Evolutionary conservation across 2,797 vertebrate genomes (phyloP).

Genomic region (Delichon dasypus): DNA sequence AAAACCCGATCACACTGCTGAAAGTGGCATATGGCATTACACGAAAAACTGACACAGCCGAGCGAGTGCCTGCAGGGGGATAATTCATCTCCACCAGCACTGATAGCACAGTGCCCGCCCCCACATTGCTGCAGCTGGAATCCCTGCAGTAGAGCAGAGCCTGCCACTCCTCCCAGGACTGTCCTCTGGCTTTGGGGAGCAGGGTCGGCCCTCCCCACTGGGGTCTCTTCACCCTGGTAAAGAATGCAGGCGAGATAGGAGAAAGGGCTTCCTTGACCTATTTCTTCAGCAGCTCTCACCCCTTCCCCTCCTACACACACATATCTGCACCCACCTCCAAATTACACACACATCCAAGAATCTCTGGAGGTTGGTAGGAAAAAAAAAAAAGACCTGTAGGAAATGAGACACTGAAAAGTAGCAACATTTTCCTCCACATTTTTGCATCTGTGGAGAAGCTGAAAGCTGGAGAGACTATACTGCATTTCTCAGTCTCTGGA

Average conservation of each 20-base stretch:
- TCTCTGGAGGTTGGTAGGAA: neutral
- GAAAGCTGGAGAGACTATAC: neutral
- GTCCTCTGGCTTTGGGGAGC: neutral
- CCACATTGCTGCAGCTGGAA: neutral
- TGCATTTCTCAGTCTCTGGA: neutral
- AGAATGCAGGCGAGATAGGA: constrained; percentile 19
- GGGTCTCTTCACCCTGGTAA: neutral
- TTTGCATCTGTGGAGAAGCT: neutral
- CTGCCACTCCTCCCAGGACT: neutral
- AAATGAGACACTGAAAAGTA: neutral
- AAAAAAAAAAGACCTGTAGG: neutral
- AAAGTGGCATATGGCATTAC: neutral
- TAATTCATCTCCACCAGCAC: neutral
- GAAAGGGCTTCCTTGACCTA: neutral
- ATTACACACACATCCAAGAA: constrained; percentile 46
- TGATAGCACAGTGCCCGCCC: neutral
- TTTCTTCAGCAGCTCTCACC: constrained; percentile 14
- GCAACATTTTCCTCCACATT: neutral
- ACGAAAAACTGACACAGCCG: neutral
- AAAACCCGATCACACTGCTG: neutral
- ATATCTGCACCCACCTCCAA: constrained; percentile 42
- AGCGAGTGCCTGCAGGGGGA: neutral
- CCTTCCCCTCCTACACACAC: constrained; percentile 1
- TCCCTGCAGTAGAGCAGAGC: neutral
- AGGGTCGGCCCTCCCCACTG: neutral